Conservation (phyloP, 1,140 invertebrate genomes). For the Pristionchus pacificus region DNA sequence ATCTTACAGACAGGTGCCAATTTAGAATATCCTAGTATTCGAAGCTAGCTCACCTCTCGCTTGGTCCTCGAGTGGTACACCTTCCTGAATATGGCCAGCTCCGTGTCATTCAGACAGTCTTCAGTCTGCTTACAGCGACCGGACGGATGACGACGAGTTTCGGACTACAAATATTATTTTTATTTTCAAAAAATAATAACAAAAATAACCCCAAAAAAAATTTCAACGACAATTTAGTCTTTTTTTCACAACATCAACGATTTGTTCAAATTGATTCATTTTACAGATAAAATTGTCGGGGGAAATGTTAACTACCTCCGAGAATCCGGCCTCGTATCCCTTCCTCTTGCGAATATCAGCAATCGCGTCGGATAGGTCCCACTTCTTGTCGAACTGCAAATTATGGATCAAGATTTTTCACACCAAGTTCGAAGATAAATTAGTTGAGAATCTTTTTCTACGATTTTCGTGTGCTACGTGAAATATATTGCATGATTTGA, state of each 20-base stretch:
- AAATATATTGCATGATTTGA: too few relatives aligned
- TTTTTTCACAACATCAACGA: too few relatives aligned
- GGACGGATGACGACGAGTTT: background rate
- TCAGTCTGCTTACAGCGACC: conserved; percentile 35
- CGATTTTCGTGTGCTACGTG: too few relatives aligned
- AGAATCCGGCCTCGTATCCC: conserved; percentile 30
- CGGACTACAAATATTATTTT: background rate
- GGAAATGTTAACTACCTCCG: conserved; percentile 5
- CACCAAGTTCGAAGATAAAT: too few relatives aligned
- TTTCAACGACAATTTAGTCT: too few relatives aligned
- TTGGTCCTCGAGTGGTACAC: conserved; percentile 35
- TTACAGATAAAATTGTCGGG: too few relatives aligned
- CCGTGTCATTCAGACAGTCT: conserved; percentile 42
- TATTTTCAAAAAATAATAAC: background rate
- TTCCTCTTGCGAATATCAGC: conserved; percentile 32
- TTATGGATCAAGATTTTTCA: too few relatives aligned
- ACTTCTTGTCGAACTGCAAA: conserved; percentile 7
- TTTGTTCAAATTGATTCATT: too few relatives aligned
- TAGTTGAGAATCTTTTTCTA: too few relatives aligned
- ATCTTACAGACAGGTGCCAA: too few relatives aligned
- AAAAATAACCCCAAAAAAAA: too few relatives aligned
- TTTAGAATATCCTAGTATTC: too few relatives aligned
- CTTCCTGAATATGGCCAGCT: conserved; percentile 39
- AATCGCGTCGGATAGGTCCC: conserved; percentile 28
- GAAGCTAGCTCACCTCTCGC: conserved; percentile 21